Base-by-base conservation (phyloP, 1,140 invertebrate genomes). In the Drosophila athabasca region DNA sequence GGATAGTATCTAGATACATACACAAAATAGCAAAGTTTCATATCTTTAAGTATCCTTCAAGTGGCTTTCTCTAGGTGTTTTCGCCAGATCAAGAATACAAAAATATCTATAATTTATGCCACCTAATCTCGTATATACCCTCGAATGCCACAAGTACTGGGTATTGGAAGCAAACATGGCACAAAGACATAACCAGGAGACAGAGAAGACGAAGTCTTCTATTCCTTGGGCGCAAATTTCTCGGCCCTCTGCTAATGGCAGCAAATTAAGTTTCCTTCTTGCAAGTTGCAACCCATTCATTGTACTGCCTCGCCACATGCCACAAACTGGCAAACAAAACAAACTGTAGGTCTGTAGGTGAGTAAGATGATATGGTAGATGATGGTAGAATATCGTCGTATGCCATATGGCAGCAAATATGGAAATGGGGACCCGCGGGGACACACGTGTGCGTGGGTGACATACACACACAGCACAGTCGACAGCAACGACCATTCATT, bases 371-470 rank as follows among this genome's bases (percentile, higher is more conserved):
- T 73, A 73, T 62, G 49, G 49, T 41, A 41, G 24, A 39, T 24
- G 22, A 4, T 24, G 3, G 22, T 50, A 45, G 19, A 46, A 51
- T 19, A 51, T 31, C 7, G 13, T 26, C 13, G 31, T 51, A 43
- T 53, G 43, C 17, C 8, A 22, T 19, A 39, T 51, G 62, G 17
- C 24, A 9, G 17, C 17, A 19, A 4, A 31, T 57, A 52, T 69
- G 66, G 61, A 66, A 58, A 46, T 61, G 55, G 45, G 11, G 11
- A 35, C 31, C 31, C 61, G 17, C 17, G 17, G 45, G 53, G 53
- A 45, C 35, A 66, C 71, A 75, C 71, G 71, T 75, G 71, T 75
- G 61, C 71, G 71, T 75, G 71, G 71, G 71, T 75, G 71, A 75
- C 70, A 75, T 70, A 75, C 39, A n/a, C 31, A 45, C 45, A 59